Base-by-base conservation (phyloP, 2,113 vertebrate species). In the Motacilla alba region DNA sequence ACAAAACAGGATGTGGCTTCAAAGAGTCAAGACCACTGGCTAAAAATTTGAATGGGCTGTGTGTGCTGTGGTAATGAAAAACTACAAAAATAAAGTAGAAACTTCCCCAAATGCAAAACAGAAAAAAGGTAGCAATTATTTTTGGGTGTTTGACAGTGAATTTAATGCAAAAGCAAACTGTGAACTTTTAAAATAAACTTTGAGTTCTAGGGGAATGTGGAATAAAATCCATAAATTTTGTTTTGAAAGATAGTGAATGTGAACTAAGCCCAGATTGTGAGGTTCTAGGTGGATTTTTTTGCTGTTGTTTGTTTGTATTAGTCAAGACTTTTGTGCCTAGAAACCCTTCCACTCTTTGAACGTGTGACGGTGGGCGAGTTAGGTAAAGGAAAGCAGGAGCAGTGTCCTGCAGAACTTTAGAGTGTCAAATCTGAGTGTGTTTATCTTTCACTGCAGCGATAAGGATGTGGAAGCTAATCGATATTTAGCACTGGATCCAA, bases 401-500 rank as follows among this genome's bases (percentile, higher is more conserved):
- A 16, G 27, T 23, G 27, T 55, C 52, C 16, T 81, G 67, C 30
- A 78, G 81, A 68, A 31, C 22, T 53, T 52, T 35, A 11, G 81
- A n/a, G 11, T 27, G 21, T 60, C 35, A 30, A 16, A 33, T 62
- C 52, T 82, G 52, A 87, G 55, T 21, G 21, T 59, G 41, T 16
- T 66, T 78, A 87, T 83, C 41, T 69, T 91, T 60, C 30, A n/a
- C 83, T 79, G 7, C 94, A 98, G 98, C 7, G 49, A 33, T 26
- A 74, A 89, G 3, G 81, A 97, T 56, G 37, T 98, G 62, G 86
- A 86, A 15, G 68, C 72, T 12, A 98, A 98, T 89, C 22, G 8
- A 1, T 88, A 97, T 62, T 96, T 99, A 68, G 96, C 98, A 49
- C 85, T 99, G 94, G 98, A 99, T 97, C 99, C 99, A 16, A 98